Evolutionary conservation across 2,113 vertebrate genomes (phyloP), one percentile per base, ranked within the genome.

Genomic region (Trichechus manatus): DNA sequence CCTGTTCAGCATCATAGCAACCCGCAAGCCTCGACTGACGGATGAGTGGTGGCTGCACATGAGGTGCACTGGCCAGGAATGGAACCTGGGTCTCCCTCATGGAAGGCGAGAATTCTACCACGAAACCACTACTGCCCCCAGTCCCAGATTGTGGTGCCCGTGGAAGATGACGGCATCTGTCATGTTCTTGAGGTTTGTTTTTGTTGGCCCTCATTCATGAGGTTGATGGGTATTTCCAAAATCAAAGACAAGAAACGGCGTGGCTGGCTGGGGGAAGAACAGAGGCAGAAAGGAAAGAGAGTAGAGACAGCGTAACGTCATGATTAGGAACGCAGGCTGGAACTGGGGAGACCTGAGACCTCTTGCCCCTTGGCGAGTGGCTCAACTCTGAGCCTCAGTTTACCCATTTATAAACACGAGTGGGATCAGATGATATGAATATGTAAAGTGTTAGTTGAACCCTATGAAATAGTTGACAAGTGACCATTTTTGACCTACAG

Each of bases 151-250:
- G 33, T 9, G 74, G 8, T 27, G 97, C 98, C 44, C 68, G 17
- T 95, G 99, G 99, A 89, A 97, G 88, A 56, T 29, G 13, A 44
- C 1, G 89, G 77, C 10, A 22, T 14, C 11, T 9, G 0, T 20
- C 2, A 9, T 64, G 33, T 77, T n/a, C 78, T 5, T 11, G 75
- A 63, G 59, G 14, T 70, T 36, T 42, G 31, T 10, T 56, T 91
- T 95, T 39, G 22, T 23, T 23, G 0, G 25, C 7, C 17, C 92
- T 89, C 22, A 13, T 89, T 89, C 17, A 2, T 0, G 3, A 64
- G 13, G 5, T 33, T 44, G 36, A 56, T 6, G 17, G 19, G 11
- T 74, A 2, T 74, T 72, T 78, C 42, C 81, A 59, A 64, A 83
- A 39, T 64, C 64, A 19, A 81, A 68, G 83, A 44, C 61, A 22